A percentile compares a stretch with the other conserved stretches of the same genome.
Evolutionary conservation across 92 coral and sea anemone species (phyloP).

Genomic region (Nematostella vectensis): DNA sequence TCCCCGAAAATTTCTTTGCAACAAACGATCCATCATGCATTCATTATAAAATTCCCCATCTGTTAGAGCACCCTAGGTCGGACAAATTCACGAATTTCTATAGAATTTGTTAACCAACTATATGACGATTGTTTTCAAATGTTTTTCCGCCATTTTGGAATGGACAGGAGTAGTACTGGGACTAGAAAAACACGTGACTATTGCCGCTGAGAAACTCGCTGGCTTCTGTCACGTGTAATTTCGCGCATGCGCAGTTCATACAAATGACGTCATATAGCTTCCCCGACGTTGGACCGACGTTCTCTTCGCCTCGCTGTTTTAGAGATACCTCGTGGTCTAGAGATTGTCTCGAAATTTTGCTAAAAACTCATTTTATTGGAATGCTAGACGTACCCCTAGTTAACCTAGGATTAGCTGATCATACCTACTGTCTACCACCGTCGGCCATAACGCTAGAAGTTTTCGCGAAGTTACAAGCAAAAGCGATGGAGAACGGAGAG

Average conservation of each 20-base stretch:
- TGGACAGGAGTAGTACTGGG: too few relatives aligned
- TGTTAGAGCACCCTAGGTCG: too few relatives aligned
- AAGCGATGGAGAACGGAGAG: slow-evolving; percentile 11
- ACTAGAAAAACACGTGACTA: too few relatives aligned
- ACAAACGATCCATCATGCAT: too few relatives aligned
- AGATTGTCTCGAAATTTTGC: too few relatives aligned
- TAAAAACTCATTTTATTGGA: not conserved
- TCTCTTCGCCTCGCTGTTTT: slow-evolving; percentile 2
- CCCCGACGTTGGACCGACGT: slow-evolving; percentile 54
- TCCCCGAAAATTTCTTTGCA: too few relatives aligned
- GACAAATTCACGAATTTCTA: too few relatives aligned
- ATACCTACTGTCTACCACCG: slow-evolving; percentile 56
- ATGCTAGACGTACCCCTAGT: not conserved
- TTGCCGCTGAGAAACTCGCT: too few relatives aligned
- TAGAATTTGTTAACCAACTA: too few relatives aligned
- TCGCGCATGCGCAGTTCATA: slow-evolving; percentile 34
- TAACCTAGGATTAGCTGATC: slow-evolving; percentile 40
- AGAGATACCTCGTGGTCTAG: too few relatives aligned
- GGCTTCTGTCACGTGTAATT: slow-evolving; percentile 30
- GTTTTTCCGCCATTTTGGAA: slow-evolving; percentile 20
- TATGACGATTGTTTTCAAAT: too few relatives aligned
- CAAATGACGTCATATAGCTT: slow-evolving; percentile 42
- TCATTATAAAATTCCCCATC: too few relatives aligned
- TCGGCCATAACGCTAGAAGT: slow-evolving; percentile 7
- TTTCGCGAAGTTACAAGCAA: slow-evolving; percentile 9